These are phyloP conservation scores for Dicerorhinus sumatrensis DNA, from an alignment of 2,113 vertebrate species.

Conservation along the genomic window DNA sequence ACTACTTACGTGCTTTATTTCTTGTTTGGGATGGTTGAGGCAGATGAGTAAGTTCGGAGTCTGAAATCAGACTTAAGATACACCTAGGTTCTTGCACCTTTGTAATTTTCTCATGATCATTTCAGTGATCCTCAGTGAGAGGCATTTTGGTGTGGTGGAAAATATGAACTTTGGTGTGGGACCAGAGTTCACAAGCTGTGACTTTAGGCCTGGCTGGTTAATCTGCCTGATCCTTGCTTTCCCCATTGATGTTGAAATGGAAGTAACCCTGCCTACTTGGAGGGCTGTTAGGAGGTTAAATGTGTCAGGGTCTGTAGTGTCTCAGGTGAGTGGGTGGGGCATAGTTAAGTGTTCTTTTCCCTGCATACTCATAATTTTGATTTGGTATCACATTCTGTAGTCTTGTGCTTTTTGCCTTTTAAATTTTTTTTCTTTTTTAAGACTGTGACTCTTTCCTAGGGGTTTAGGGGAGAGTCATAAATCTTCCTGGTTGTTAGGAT, in stretches of 20 bases:
- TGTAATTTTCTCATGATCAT: background rate
- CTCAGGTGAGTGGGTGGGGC: background rate
- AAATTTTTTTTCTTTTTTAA: background rate
- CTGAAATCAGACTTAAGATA: background rate
- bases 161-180: background rate
- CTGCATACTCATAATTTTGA: background rate
- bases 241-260: background rate
- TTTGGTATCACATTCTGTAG: background rate
- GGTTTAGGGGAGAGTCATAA: background rate
- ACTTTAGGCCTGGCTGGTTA: background rate
- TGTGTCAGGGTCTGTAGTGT: background rate
- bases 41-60: background rate
- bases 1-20: background rate
- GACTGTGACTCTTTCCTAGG: background rate
- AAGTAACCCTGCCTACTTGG: background rate
- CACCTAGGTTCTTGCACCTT: background rate
- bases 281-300: background rate
- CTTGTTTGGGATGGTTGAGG: background rate
- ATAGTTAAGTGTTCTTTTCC: background rate
- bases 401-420: background rate
- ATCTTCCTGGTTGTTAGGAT: background rate
- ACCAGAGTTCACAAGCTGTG: background rate
- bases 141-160: background rate
- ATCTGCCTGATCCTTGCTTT: background rate
- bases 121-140: background rate